These are phyloP conservation scores for Torymus texanus DNA, from an alignment of 2,888 invertebrate genomes.

Conservation along the genomic window DNA sequence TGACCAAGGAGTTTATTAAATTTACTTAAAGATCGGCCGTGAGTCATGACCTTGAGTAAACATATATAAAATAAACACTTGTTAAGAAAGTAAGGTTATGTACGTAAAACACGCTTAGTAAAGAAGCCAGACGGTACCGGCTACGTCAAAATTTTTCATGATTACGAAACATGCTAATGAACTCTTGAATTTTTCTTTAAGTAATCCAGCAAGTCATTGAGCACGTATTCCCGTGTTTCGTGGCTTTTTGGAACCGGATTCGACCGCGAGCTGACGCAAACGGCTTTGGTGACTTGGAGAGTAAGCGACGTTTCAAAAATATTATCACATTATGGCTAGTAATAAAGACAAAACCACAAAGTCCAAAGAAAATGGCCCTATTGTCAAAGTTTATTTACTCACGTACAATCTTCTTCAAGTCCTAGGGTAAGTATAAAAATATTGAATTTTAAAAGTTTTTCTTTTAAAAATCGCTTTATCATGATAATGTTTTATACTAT, in stretches of 20 bases:
- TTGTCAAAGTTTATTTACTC: constrained; percentile 81
- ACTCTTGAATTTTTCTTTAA: constrained; percentile 31
- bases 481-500: background rate
- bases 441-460: constrained; percentile 20
- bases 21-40: too few species aligned
- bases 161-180: constrained; percentile 45
- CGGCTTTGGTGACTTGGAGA: background rate
- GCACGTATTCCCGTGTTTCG: background rate
- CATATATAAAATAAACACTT: background rate
- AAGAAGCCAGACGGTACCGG: background rate
- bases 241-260: background rate
- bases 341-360: constrained; percentile 54
- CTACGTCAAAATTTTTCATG: constrained; percentile 7
- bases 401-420: constrained; percentile 85
- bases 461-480: background rate
- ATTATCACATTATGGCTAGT: constrained; percentile 54
- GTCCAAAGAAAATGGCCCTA: constrained; percentile 76
- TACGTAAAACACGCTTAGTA: background rate
- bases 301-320: constrained; percentile 8
- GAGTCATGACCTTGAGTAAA: too few species aligned
- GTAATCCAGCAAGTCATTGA: constrained; percentile 47
- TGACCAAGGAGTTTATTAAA: too few species aligned
- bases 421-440: constrained; percentile 78
- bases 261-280: background rate
- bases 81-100: constrained; percentile 33